Evolutionary conservation across 2,113 vertebrate genomes (phyloP), one percentile per base, ranked within the genome.

Genomic region (Oreochromis tanganicae): DNA sequence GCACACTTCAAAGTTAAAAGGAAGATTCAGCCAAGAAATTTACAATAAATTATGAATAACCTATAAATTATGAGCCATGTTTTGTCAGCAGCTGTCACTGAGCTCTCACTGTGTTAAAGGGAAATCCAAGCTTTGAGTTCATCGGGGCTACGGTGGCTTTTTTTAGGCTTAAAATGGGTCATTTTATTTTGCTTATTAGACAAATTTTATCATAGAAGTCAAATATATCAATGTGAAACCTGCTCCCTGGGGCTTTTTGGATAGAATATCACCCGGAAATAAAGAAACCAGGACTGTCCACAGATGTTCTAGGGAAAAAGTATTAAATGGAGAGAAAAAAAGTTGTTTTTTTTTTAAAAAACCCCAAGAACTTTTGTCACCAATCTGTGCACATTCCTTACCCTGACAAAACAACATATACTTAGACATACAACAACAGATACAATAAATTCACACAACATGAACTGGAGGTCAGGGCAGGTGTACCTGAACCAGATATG

Each of bases 401-500:
- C 5, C 29, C 14, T 78, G 36, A 46, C 50, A 36, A 32, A 68
- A 46, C 14, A 27, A 5, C 55, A 88, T 52, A 34, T 52, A 78
- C 14, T 14, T 13, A 46, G 11, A 66, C 17, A 61, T 5, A 57
- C 41, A 80, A 73, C 48, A 32, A 8, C 2, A 17, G 59, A 19
- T 21, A 56, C 14, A 61, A 34, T 78, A 12, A 68, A 48, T 32
- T 13, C 46, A 90, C 66, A 68, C 54, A 55, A 81, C 24, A 16
- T 13, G 16, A 27, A 27, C 55, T 21, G 63, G 52, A 61, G 71
- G 59, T 55, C 55, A 55, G n/a, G 84, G 34, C 29, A 41, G 14
- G 27, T 89, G 5, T 91, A 92, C 90, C 90, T 83, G 83, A 36
- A 92, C 41, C 54, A 79, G 81, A 85, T 61, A 34, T 48, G 85